Conservation (phyloP, 2,797 vertebrate species). For the Macroramphosus scolopax region DNA sequence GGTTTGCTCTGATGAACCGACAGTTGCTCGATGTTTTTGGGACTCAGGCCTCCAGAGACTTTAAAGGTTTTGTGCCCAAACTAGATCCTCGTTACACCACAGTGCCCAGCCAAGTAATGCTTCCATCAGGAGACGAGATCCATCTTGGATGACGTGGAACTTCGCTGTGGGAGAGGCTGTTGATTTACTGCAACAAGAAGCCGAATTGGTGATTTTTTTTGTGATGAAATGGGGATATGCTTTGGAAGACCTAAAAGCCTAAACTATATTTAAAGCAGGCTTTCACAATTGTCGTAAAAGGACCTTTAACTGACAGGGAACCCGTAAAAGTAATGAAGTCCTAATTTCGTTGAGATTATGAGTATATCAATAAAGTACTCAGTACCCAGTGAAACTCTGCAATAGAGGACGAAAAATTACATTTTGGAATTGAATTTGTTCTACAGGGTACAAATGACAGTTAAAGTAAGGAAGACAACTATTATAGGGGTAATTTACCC, state of each 20-base stretch:
- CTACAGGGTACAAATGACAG: not conserved
- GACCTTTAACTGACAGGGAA: conserved; percentile 2
- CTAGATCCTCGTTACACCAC: conserved; percentile 86
- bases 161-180: conserved; percentile 2
- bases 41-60: conserved; percentile 89
- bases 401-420: not conserved
- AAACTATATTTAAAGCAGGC: conserved; percentile 20
- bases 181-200: conserved; percentile 24
- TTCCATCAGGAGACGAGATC: conserved; percentile 64
- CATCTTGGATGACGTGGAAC: conserved; percentile 67
- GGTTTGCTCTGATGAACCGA: conserved; percentile 94
- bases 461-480: too few relatives aligned
- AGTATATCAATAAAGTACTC: not conserved
- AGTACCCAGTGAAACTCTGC: conserved; percentile 2
- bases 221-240: not conserved
- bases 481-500: not conserved
- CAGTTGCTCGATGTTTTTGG: conserved; percentile 89
- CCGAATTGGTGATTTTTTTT: conserved; percentile 15
- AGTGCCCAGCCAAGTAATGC: conserved; percentile 70
- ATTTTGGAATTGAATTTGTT: not conserved
- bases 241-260: conserved; percentile 3
- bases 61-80: conserved; percentile 86
- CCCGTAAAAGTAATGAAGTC: conserved; percentile 15
- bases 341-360: conserved; percentile 5
- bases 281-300: too few relatives aligned